A percentile compares a stretch with the other conserved stretches of the same genome.
Conservation (phyloP, 2,888 invertebrate species). For the Lampropteryx suffumata region DNA sequence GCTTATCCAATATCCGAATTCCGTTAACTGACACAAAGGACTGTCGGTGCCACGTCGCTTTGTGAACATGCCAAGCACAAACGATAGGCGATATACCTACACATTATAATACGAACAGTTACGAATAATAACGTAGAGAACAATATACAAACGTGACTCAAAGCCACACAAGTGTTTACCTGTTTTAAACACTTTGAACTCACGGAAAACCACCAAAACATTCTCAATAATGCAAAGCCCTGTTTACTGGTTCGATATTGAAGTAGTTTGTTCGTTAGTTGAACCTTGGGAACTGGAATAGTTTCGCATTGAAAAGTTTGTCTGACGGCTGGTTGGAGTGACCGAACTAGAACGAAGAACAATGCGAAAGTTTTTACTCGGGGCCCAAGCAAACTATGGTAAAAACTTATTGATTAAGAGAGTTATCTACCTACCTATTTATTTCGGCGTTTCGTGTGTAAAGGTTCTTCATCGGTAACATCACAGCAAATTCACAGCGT, state of each 20-base stretch:
- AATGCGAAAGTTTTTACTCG: constrained; percentile 62
- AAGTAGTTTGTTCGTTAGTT: constrained; percentile 40
- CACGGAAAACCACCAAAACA: constrained; percentile 43
- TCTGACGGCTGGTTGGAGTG: constrained; percentile 58
- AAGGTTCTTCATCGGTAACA: too few relatives aligned
- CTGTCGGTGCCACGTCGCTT: constrained; percentile 63
- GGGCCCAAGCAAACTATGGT: constrained; percentile 12
- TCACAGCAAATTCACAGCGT: too few relatives aligned
- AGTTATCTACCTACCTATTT: too few relatives aligned
- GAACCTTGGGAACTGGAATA: constrained; percentile 64
- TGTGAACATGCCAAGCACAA: constrained; percentile 49
- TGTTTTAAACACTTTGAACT: constrained; percentile 19
- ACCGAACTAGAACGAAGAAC: constrained; percentile 62
- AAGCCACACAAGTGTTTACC: constrained; percentile 36
- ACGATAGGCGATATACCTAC: constrained; percentile 21
- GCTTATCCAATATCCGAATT: constrained; percentile 76
- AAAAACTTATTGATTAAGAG: not conserved
- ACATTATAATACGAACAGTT: constrained; percentile 21
- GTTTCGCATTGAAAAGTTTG: constrained; percentile 64
- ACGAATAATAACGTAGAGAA: constrained; percentile 23
- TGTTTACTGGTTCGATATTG: constrained; percentile 42
- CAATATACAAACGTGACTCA: constrained; percentile 45
- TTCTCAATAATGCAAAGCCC: constrained; percentile 54
- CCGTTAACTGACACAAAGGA: constrained; percentile 71
- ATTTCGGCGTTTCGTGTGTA: not conserved